Conservation (phyloP, 1,140 invertebrate genomes). For the Phortica variegata region DNA sequence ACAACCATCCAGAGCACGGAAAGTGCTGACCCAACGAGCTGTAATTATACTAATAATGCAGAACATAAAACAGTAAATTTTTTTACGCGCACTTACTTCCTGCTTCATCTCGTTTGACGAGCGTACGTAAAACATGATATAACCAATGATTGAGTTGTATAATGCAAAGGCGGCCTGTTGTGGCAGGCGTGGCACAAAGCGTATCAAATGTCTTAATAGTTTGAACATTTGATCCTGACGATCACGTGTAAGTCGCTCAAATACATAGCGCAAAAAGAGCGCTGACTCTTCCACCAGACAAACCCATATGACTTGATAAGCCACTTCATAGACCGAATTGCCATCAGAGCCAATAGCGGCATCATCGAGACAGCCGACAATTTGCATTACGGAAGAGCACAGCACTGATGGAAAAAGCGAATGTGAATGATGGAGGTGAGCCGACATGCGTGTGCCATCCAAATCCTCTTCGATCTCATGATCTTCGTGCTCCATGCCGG, state of each 20-base stretch:
- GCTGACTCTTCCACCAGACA: slow-evolving; percentile 98
- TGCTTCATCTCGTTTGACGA: slow-evolving; percentile 92
- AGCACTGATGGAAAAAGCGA: slow-evolving; percentile 95
- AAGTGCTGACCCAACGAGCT: slow-evolving; percentile 86
- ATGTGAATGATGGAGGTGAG: slow-evolving; percentile 81
- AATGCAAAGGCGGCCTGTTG: slow-evolving; percentile 98
- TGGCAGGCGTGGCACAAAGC: slow-evolving; percentile 90
- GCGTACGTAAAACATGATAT: slow-evolving; percentile 98
- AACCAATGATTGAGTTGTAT: slow-evolving; percentile 99
- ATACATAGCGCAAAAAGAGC: slow-evolving; percentile 91
- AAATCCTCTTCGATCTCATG: slow-evolving; percentile 80
- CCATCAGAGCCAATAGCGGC: slow-evolving; percentile 93
- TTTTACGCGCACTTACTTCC: slow-evolving; percentile 58
- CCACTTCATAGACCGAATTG: slow-evolving; percentile 84
- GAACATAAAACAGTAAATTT: neutral
- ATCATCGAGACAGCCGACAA: slow-evolving; percentile 94
- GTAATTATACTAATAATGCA: no score
- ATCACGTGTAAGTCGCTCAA: slow-evolving; percentile 94
- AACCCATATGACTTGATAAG: slow-evolving; percentile 93
- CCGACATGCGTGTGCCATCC: slow-evolving; percentile 69
- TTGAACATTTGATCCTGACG: slow-evolving; percentile 96
- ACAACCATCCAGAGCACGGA: slow-evolving; percentile 98
- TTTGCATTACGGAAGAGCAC: slow-evolving; percentile 91
- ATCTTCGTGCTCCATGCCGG: slow-evolving; percentile 89
- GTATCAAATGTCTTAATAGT: slow-evolving; percentile 85